phyloP scores from a whole-genome alignment of 2,797 vertebrate genomes.

The Clarias platycephalus region DNA sequence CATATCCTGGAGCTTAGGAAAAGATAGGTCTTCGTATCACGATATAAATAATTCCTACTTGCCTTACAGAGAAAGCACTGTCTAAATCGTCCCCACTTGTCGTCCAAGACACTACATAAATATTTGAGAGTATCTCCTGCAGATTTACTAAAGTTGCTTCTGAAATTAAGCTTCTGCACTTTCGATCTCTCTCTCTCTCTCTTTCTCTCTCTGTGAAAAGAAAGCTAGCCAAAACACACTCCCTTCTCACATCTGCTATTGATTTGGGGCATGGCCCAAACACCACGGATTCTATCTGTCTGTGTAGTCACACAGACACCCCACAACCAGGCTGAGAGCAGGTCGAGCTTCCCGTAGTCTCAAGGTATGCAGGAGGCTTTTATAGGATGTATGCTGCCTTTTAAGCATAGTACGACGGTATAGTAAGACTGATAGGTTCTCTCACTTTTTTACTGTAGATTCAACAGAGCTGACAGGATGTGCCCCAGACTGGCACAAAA shows the following conservation, averaged over 20 bases:
- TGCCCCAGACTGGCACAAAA: slow-evolving; percentile 39
- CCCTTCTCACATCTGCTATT: slow-evolving; percentile 56
- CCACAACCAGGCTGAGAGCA: slow-evolving; percentile 32
- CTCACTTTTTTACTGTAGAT: slow-evolving; percentile 11
- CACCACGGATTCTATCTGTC: slow-evolving; percentile 48
- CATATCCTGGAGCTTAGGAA: background rate
- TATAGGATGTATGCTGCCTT: slow-evolving; percentile 16
- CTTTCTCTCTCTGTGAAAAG: slow-evolving; percentile 23
- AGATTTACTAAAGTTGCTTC: slow-evolving; percentile 44
- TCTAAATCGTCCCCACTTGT: slow-evolving; percentile 36
- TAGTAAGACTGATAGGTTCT: slow-evolving; percentile 17
- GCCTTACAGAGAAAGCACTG: slow-evolving; percentile 28
- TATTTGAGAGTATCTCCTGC: slow-evolving; percentile 42
- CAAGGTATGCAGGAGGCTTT: slow-evolving; percentile 18
- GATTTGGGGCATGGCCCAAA: slow-evolving; percentile 50
- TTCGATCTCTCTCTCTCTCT: slow-evolving; percentile 25
- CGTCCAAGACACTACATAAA: slow-evolving; percentile 44
- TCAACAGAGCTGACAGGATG: slow-evolving; percentile 37
- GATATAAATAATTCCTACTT: slow-evolving; percentile 12
- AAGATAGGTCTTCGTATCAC: background rate
- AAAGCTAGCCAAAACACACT: slow-evolving; percentile 42
- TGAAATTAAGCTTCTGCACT: slow-evolving; percentile 52
- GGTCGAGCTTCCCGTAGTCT: slow-evolving; percentile 35
- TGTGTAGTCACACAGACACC: slow-evolving; percentile 41
- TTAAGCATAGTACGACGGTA: background rate